Conservation (phyloP, 2,113 vertebrate genomes). For the Podarcis muralis region DNA sequence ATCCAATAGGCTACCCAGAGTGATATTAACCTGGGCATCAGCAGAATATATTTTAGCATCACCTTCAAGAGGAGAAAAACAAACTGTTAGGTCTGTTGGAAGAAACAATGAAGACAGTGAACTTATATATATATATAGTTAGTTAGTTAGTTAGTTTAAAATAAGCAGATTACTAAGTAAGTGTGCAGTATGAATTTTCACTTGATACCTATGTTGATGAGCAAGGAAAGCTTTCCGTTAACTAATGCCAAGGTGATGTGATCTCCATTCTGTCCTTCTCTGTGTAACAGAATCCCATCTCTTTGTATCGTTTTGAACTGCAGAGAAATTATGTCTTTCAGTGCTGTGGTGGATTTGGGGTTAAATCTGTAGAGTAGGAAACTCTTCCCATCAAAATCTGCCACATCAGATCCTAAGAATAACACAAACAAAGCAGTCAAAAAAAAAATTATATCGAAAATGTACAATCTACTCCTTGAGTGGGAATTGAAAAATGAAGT, state of each 20-base stretch:
- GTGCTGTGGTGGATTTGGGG: constrained; percentile 68
- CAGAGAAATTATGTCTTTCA: constrained; percentile 84
- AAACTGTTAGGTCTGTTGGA: constrained; percentile 52
- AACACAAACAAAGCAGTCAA: constrained; percentile 49
- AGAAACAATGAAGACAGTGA: constrained; percentile 29
- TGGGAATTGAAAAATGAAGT: too few relatives aligned
- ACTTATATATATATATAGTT: neutral
- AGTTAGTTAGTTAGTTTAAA: neutral
- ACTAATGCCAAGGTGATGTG: constrained; percentile 80
- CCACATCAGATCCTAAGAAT: constrained; percentile 83
- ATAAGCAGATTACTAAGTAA: constrained; percentile 8
- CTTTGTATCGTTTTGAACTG: constrained; percentile 87
- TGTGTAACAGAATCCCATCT: constrained; percentile 82
- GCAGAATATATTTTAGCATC: constrained; percentile 66
- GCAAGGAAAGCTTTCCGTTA: constrained; percentile 81
- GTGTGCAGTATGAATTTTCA: constrained; percentile 9
- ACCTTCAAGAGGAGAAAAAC: constrained; percentile 75
- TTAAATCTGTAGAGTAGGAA: constrained; percentile 81
- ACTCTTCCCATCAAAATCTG: constrained; percentile 85
- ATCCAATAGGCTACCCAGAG: constrained; percentile 89
- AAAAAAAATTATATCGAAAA: too few relatives aligned
- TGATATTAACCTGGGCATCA: constrained; percentile 71
- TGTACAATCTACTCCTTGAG: too few relatives aligned
- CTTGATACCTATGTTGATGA: constrained; percentile 83
- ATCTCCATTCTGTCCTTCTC: constrained; percentile 78